Evolutionary conservation across 1,140 invertebrate species (phyloP), one percentile per base, ranked within the genome.

Genomic region (Scaptomyza graminum): DNA sequence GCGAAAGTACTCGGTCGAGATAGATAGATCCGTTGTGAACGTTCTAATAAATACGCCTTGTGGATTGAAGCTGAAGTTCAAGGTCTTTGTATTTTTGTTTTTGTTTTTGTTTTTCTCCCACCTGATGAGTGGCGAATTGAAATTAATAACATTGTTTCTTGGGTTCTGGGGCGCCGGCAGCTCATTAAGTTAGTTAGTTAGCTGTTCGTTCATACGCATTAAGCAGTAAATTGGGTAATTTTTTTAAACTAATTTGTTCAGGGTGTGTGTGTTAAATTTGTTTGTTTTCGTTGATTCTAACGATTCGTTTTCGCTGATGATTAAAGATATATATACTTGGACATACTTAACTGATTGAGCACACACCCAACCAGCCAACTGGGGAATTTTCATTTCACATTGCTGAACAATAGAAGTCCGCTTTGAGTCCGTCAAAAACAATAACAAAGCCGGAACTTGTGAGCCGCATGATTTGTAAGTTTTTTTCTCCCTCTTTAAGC

Each of bases 401-500:
- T 55, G 78, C 50, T 74, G 25, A 68, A 85, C 83, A 87, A 85
- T 88, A 79, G 78, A 28, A 44, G n/a, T n/a, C 63, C 51, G 66
- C 56, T 83, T 76, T 68, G 68, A 71, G 79, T 79, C 66, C 70
- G 76, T 74, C 76, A 76, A 68, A 72, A 46, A 49, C 34, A 37
- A 55, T 65, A 55, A 83, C 79, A 78, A 31, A 31, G 78, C 83
- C 82, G 82, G 82, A 87, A 87, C 82, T 88, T 69, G 83, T 76
- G 71, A 50, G 67, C 79, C 47, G 73, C 67, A 88, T 87, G 82
- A 87, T 87, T 87, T 87, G 82, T 87, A 87, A 82, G 75, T 79
- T 82, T 85, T 49, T 54, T 22, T 8, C 9, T 49, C 46, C 34
- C 31, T 52, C 18, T 13, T 15, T 63, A 49, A 74, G 60, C 22